phyloP scores from a whole-genome alignment of 30 jellyfish, hydroid and myxozoan species.

The Aurelia aurita complex sp. Pacific region DNA sequence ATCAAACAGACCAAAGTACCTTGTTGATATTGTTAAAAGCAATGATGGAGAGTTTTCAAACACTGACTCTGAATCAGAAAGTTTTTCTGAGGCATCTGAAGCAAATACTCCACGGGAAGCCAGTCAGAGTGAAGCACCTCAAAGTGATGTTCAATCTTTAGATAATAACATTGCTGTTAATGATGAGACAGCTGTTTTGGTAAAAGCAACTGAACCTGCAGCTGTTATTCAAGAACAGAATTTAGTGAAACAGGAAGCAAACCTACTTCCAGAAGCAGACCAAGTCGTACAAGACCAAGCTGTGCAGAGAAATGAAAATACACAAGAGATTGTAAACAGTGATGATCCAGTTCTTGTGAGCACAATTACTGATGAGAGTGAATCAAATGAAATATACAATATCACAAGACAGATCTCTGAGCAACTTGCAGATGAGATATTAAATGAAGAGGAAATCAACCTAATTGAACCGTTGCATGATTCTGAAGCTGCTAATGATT shows the following conservation, averaged over 20 bases:
- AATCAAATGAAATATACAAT: not conserved
- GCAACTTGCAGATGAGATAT: slow-evolving; percentile 45
- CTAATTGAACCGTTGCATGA: not conserved
- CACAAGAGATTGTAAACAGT: not conserved
- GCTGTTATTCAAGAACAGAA: not conserved
- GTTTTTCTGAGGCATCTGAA: not conserved
- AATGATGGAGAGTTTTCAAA: not conserved
- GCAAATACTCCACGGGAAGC: no score
- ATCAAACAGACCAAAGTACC: slow-evolving; percentile 27
- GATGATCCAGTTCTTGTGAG: not conserved
- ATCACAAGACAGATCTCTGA: slow-evolving; percentile 35
- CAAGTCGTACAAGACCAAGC: not conserved
- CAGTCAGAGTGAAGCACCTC: not conserved
- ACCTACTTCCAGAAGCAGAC: not conserved
- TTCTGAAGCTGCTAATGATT: not conserved
- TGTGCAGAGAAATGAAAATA: not conserved
- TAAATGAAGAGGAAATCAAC: slow-evolving; percentile 7
- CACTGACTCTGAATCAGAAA: slow-evolving; percentile 39
- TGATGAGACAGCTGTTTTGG: not conserved
- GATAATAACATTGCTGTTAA: not conserved
- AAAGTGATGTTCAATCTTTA: not conserved
- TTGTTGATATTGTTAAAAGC: slow-evolving; percentile 45
- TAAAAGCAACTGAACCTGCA: not conserved
- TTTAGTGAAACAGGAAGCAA: no score
- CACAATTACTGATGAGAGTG: not conserved